A percentile compares a stretch with the other conserved stretches of the same genome.
Conservation (phyloP, 2,888 invertebrate genomes). For the Drosophila kambysellisi region DNA sequence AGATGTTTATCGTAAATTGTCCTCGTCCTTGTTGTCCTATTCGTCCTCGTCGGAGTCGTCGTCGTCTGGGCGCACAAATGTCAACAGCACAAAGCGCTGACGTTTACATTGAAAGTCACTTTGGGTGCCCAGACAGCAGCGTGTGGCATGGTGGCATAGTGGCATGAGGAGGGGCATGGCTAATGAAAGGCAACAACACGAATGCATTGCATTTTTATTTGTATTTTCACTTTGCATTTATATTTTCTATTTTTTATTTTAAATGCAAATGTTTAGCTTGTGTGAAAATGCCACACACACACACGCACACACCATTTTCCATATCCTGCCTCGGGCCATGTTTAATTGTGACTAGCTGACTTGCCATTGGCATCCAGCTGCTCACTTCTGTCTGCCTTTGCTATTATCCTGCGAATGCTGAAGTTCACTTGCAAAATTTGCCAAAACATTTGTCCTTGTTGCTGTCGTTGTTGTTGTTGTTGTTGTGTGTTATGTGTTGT, state of each 20-base stretch:
- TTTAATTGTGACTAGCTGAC: constrained; percentile 60
- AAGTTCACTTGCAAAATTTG: constrained; percentile 50
- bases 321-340: constrained; percentile 25
- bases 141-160: neutral
- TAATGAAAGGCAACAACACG: constrained; percentile 71
- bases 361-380: constrained; percentile 51
- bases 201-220: constrained; percentile 67
- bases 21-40: constrained; percentile 52
- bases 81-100: constrained; percentile 78
- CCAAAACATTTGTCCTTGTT: constrained; percentile 56
- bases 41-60: constrained; percentile 5
- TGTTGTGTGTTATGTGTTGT: neutral
- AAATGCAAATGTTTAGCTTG: constrained; percentile 72
- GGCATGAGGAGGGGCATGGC: constrained; percentile 33
- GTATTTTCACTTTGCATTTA: constrained; percentile 21
- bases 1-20: constrained; percentile 82
- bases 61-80: constrained; percentile 75
- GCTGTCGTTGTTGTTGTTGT: constrained; percentile 15
- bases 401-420: constrained; percentile 1
- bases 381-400: neutral
- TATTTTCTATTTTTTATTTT: constrained; percentile 14
- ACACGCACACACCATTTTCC: neutral
- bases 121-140: constrained; percentile 68
- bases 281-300: constrained; percentile 14
- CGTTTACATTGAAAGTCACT: constrained; percentile 79